These are phyloP conservation scores for Mycetomoellerius zeteki DNA, from an alignment of 1,140 invertebrate species.

Conservation along the genomic window DNA sequence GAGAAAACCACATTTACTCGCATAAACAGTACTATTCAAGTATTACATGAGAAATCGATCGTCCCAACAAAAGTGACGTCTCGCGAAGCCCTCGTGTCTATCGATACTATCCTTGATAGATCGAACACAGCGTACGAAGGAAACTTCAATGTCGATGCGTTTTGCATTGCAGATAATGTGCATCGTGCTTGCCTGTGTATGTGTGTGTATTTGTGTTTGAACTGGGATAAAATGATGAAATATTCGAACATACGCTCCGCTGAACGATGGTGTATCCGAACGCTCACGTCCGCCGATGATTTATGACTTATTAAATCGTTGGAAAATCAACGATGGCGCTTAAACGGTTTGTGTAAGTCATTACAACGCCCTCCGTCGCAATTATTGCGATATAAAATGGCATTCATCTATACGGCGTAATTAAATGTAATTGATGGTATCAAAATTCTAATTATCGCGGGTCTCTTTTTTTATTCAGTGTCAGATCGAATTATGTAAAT, in stretches of 20 bases:
- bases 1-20: neutral
- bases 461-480: neutral
- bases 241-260: slow-evolving; percentile 11
- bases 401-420: neutral
- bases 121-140: neutral
- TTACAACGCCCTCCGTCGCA: neutral
- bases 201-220: neutral
- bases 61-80: slow-evolving; percentile 42
- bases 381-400: slow-evolving; percentile 26
- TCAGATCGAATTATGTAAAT: neutral
- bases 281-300: slow-evolving; percentile 21
- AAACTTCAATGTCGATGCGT: slow-evolving; percentile 24
- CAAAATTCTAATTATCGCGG: neutral
- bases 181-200: neutral
- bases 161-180: slow-evolving; percentile 57
- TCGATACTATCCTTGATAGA: slow-evolving; percentile 17
- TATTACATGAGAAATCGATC: slow-evolving; percentile 43
- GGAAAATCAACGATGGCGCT: slow-evolving; percentile 19
- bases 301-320: slow-evolving; percentile 52
- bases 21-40: slow-evolving; percentile 39
- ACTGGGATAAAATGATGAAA: slow-evolving; percentile 24
- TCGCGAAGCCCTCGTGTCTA: neutral
- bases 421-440: slow-evolving; percentile 19
- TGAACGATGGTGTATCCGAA: slow-evolving; percentile 10
- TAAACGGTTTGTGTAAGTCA: slow-evolving; percentile 17